Evolutionary conservation across 2,888 invertebrate species (phyloP).

Genomic region (Ophraella communa): DNA sequence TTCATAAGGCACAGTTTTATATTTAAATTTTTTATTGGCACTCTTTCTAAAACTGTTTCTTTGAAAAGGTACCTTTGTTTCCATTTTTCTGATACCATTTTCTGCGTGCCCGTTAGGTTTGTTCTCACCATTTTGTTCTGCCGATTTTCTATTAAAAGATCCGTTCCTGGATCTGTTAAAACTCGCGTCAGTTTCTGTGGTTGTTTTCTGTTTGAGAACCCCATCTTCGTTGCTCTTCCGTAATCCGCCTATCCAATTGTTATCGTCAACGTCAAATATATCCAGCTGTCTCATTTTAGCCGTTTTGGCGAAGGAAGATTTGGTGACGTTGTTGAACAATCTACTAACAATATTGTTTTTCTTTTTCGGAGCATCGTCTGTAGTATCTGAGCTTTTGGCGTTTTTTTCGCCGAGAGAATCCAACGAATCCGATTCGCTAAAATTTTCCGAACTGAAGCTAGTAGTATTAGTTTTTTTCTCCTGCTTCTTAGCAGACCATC

Average conservation of each 20-base stretch:
- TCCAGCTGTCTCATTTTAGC: conserved; percentile 67
- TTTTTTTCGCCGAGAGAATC: conserved; percentile 58
- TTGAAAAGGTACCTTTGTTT: conserved; percentile 14
- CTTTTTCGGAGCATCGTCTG: conserved; percentile 38
- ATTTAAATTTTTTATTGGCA: conserved; percentile 57
- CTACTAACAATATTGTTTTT: conserved; percentile 58
- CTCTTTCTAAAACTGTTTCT: conserved; percentile 65
- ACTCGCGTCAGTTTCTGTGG: conserved; percentile 11
- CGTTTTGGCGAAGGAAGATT: conserved; percentile 67
- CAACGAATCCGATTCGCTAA: conserved; percentile 71
- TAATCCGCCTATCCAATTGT: conserved; percentile 47
- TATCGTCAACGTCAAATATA: conserved; percentile 56
- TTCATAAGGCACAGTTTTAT: conserved; percentile 44
- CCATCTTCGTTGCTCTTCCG: conserved; percentile 38
- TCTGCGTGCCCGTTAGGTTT: conserved; percentile 23
- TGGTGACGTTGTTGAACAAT: conserved; percentile 66
- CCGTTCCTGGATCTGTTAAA: conserved; percentile 31
- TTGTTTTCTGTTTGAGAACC: conserved; percentile 18
- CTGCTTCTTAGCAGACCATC: conserved; percentile 43
- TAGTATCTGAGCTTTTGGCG: conserved; percentile 45
- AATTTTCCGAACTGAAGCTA: conserved; percentile 70
- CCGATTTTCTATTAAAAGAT: conserved; percentile 27
- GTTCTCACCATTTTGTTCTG: conserved; percentile 35
- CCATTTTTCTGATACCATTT: conserved; percentile 29
- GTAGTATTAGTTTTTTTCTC: conserved; percentile 58